These are phyloP conservation scores for Otolemur garnettii DNA, from an alignment of 2,113 vertebrate species.

Conservation along the genomic window DNA sequence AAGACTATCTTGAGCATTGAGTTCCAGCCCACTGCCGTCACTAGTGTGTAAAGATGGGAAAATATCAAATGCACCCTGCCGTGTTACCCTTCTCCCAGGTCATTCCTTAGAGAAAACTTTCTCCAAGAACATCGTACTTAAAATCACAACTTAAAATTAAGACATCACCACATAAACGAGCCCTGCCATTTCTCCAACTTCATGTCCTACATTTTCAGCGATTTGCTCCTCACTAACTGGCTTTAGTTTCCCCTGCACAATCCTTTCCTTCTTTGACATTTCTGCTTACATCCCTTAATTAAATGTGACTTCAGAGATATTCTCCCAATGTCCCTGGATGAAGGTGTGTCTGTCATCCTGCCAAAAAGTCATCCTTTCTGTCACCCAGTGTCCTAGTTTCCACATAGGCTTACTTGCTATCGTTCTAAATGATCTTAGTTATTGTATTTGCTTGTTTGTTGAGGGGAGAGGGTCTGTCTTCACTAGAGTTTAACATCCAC, in stretches of 20 bases:
- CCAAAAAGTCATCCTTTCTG: neutral
- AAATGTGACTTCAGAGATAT: neutral
- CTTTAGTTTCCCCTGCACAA: neutral
- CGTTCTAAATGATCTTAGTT: neutral
- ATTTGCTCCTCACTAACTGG: neutral
- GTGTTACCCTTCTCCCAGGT: neutral
- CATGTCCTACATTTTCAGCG: neutral
- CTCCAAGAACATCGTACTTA: neutral
- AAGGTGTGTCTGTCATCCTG: fast-evolving
- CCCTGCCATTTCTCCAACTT: neutral
- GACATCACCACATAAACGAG: neutral
- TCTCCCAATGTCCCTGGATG: neutral
- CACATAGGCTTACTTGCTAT: neutral
- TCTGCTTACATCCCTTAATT: neutral
- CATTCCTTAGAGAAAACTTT: neutral
- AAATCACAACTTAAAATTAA: neutral
- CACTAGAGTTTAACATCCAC: neutral
- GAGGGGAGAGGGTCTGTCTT: neutral
- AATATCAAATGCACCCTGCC: neutral
- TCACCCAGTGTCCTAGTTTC: neutral
- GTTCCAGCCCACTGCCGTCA: neutral
- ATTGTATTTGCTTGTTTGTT: neutral
- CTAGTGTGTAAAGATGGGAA: neutral
- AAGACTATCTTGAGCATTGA: neutral
- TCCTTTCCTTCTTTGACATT: neutral